Evolutionary conservation across 92 coral and sea anemone species (phyloP).

Genomic region (Paragorgia papillata): DNA sequence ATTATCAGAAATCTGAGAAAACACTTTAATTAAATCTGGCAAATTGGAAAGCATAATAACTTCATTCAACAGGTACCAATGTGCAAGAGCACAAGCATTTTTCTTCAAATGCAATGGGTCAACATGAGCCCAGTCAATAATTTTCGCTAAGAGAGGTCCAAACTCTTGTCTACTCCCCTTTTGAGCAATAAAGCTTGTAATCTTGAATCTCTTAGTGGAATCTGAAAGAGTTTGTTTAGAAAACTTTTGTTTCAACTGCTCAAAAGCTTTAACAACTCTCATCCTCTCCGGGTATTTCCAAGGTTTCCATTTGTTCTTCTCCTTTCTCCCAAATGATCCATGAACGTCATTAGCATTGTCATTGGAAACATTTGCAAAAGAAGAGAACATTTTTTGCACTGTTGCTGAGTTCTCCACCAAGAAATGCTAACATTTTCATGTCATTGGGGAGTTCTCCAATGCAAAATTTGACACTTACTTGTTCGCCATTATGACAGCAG

Average conservation of each 20-base stretch:
- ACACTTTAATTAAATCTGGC: background rate
- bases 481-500: no score
- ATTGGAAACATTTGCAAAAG: slow-evolving; percentile 33
- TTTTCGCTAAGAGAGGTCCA: slow-evolving; percentile 19
- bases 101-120: no score
- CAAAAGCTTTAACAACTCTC: slow-evolving; percentile 1
- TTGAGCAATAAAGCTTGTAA: slow-evolving; percentile 19
- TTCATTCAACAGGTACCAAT: slow-evolving; percentile 12
- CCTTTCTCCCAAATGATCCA: slow-evolving; percentile 39
- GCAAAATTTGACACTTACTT: no score
- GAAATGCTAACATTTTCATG: no score
- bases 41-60: slow-evolving; percentile 14
- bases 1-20: slow-evolving; percentile 9
- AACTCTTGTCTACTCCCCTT: slow-evolving; percentile 12
- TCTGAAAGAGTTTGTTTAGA: background rate
- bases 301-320: slow-evolving; percentile 37
- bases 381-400: no score
- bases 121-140: no score
- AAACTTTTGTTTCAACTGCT: background rate
- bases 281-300: slow-evolving; percentile 39
- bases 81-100: no score
- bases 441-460: no score
- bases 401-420: no score
- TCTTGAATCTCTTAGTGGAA: slow-evolving; percentile 10
- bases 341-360: background rate